Evolutionary conservation across 2,113 vertebrate genomes (phyloP).

Genomic region (Tichodroma muraria): DNA sequence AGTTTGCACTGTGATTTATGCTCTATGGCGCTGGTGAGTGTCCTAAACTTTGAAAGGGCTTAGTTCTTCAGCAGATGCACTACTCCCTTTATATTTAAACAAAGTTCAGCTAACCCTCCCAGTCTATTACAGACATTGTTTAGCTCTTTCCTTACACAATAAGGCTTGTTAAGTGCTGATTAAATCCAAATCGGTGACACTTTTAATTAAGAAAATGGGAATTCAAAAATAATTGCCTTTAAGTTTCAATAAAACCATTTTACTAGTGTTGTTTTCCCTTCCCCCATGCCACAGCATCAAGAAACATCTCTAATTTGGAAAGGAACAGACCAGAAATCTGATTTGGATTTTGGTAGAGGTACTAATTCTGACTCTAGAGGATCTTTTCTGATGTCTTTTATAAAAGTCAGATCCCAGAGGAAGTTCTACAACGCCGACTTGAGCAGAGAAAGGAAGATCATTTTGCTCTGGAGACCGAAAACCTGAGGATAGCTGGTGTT

Average conservation of each 20-base stretch:
- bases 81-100: slow-evolving; percentile 62
- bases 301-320: not conserved
- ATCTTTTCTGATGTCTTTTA: not conserved
- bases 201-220: slow-evolving; percentile 57
- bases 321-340: not conserved
- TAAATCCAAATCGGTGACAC: slow-evolving; percentile 62
- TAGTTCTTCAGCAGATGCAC: slow-evolving; percentile 60
- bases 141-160: slow-evolving; percentile 44
- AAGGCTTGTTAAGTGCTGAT: slow-evolving; percentile 34
- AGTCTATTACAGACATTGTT: slow-evolving; percentile 33
- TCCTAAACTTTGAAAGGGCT: slow-evolving; percentile 75
- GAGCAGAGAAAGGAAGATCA: not conserved
- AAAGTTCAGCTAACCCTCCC: slow-evolving; percentile 59
- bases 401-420: not conserved
- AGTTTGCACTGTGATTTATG: slow-evolving; percentile 83
- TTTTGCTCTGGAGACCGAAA: slow-evolving; percentile 19
- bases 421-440: not conserved
- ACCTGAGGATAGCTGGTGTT: not conserved
- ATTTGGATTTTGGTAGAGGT: not conserved
- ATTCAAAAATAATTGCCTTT: slow-evolving; percentile 26
- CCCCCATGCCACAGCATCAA: not conserved
- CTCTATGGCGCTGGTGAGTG: slow-evolving; percentile 68
- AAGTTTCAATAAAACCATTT: not conserved
- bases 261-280: not conserved
- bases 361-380: not conserved